phyloP scores from a whole-genome alignment of 2,888 invertebrate genomes.

The Zaprionus lineosus region DNA sequence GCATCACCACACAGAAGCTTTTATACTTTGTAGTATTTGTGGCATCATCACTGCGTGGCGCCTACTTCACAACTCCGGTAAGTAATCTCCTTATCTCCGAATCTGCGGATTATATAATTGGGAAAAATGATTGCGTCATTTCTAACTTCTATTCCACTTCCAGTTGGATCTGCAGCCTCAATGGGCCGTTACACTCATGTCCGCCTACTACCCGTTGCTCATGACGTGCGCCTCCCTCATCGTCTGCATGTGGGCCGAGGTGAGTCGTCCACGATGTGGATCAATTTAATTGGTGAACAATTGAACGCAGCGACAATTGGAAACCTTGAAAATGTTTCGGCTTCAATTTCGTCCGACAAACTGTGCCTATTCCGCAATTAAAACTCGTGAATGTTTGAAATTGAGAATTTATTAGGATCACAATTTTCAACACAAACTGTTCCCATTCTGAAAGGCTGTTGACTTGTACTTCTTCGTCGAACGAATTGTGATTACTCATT shows the following conservation, averaged over 20 bases:
- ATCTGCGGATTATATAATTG: not conserved
- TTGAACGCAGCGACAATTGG: no score
- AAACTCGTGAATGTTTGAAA: no score
- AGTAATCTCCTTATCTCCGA: slow-evolving; percentile 82
- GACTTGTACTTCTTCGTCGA: no score
- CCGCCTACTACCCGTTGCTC: slow-evolving; percentile 94
- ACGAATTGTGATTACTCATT: no score
- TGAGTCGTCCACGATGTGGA: slow-evolving; percentile 84
- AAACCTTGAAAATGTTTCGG: no score
- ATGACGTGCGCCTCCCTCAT: slow-evolving; percentile 94
- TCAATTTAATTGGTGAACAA: no score
- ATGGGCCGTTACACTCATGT: slow-evolving; percentile 93
- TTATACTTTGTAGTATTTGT: slow-evolving; percentile 93
- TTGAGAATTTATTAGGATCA: no score
- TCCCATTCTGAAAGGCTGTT: no score
- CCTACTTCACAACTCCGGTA: slow-evolving; percentile 95
- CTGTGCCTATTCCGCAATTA: no score
- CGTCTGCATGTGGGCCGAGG: slow-evolving; percentile 97
- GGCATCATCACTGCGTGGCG: slow-evolving; percentile 92
- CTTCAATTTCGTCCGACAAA: no score
- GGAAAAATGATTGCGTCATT: no score
- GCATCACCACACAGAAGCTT: slow-evolving; percentile 94
- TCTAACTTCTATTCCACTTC: not conserved
- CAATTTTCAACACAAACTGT: no score
- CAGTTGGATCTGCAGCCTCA: slow-evolving; percentile 91